Percentiles rank a stretch among this genome's conserved stretches.
Conservation (phyloP, 2,113 vertebrate species). For the Pica pica region DNA sequence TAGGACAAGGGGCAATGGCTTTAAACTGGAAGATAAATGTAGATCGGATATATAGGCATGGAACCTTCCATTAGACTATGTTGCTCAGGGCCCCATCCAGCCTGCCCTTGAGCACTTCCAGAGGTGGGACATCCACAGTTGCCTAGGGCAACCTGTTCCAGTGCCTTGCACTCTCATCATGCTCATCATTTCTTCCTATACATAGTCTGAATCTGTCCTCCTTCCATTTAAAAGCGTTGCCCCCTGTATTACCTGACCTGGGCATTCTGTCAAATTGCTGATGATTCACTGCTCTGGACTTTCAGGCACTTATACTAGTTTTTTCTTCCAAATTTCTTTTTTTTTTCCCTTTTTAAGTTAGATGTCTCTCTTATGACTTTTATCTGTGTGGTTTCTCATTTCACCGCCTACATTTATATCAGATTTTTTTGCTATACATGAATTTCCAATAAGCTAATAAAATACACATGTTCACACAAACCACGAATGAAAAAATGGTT, state of each 20-base stretch:
- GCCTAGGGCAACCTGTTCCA: background rate
- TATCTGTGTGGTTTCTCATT: background rate
- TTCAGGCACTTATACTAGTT: background rate
- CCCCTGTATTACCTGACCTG: background rate
- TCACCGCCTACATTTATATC: background rate
- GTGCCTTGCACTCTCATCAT: background rate
- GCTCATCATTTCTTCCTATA: background rate
- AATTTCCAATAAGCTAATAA: background rate
- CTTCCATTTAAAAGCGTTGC: background rate
- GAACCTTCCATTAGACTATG: background rate
- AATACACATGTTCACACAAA: background rate
- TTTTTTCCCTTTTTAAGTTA: background rate
- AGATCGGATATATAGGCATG: too few relatives aligned
- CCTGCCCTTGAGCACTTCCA: background rate
- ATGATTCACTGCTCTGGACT: background rate
- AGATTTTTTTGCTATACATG: background rate
- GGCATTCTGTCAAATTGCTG: background rate
- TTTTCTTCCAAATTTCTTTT: background rate
- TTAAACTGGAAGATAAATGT: background rate
- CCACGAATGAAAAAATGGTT: background rate
- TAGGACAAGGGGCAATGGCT: background rate
- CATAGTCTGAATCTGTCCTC: background rate
- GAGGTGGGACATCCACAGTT: background rate
- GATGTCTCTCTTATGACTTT: background rate
- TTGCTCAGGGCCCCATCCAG: background rate